Percentiles rank a stretch among this genome's conserved stretches.
phyloP scores from a whole-genome alignment of 2,888 invertebrate species.

The Thereva nobilitata region DNA sequence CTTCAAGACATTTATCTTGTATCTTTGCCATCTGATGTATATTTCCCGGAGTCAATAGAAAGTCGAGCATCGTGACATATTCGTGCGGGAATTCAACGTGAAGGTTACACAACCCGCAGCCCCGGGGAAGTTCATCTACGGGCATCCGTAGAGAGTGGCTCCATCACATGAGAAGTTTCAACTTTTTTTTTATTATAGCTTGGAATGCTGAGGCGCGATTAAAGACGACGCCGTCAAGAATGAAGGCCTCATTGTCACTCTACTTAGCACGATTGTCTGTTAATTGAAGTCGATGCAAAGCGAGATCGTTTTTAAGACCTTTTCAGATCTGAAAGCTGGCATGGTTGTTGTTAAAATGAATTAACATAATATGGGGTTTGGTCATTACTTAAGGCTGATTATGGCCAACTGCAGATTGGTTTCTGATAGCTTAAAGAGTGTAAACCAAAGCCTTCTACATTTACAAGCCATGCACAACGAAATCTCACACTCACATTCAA shows the following conservation, averaged over 20 bases:
- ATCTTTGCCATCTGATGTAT: slow-evolving; percentile 1
- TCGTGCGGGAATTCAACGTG: slow-evolving; percentile 19
- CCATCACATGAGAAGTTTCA: no score
- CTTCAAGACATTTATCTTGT: no score
- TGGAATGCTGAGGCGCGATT: slow-evolving; percentile 1
- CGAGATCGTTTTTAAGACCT: background rate
- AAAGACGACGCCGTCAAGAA: background rate
- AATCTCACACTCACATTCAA: no score
- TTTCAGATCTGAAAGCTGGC: background rate
- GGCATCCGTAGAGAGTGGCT: background rate
- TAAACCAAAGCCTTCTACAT: no score
- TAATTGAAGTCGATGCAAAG: slow-evolving; percentile 14
- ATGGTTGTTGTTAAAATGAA: slow-evolving; percentile 5
- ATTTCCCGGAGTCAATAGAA: background rate
- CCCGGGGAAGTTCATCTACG: background rate
- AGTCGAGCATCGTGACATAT: slow-evolving; percentile 1
- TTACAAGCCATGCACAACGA: no score
- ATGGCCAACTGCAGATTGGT: no score
- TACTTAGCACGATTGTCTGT: slow-evolving; percentile 15
- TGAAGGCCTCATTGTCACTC: slow-evolving; percentile 19
- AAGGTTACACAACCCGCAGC: slow-evolving; percentile 1
- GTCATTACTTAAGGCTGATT: no score
- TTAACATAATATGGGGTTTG: no score
- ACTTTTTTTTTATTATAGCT: no score
- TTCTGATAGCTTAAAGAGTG: no score